Percentiles rank a stretch among this genome's conserved stretches.
These are phyloP conservation scores for Neostethus bicornis DNA, from an alignment of 2,797 vertebrate genomes.

Conservation along the genomic window DNA sequence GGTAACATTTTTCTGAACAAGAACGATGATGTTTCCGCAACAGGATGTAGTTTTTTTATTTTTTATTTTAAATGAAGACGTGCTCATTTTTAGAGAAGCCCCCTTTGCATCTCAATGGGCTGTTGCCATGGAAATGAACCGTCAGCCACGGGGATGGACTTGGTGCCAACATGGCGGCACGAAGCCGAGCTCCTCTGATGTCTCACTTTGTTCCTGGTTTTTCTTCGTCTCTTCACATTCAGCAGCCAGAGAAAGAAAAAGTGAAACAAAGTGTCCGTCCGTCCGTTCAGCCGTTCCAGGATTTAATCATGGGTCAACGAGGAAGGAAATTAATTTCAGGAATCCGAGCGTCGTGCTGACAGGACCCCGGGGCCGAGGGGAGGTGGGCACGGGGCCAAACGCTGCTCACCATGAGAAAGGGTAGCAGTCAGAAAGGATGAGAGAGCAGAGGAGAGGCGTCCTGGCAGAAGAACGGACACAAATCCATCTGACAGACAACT, in stretches of 20 bases:
- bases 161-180: too few relatives aligned
- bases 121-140: too few relatives aligned
- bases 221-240: constrained; percentile 26
- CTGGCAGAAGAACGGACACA: constrained; percentile 21
- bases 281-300: constrained; percentile 24
- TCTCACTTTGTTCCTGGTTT: too few relatives aligned
- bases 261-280: constrained; percentile 24
- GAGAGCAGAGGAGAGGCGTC: constrained; percentile 44
- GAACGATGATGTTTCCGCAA: too few relatives aligned
- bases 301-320: constrained; percentile 58
- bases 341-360: constrained; percentile 64
- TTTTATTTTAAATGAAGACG: too few relatives aligned
- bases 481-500: constrained; percentile 49
- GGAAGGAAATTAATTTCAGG: constrained; percentile 64
- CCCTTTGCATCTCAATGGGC: too few relatives aligned
- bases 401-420: constrained; percentile 57
- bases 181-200: too few relatives aligned
- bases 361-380: constrained; percentile 56
- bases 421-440: constrained; percentile 80
- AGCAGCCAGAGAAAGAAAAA: constrained; percentile 40
- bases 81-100: too few relatives aligned
- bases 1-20: too few relatives aligned
- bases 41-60: too few relatives aligned
- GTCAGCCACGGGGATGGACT: too few relatives aligned
- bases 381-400: constrained; percentile 67